Evolutionary conservation across 2,113 vertebrate genomes (phyloP), one percentile per base, ranked within the genome.

Genomic region (Lichenostomus cassidix): DNA sequence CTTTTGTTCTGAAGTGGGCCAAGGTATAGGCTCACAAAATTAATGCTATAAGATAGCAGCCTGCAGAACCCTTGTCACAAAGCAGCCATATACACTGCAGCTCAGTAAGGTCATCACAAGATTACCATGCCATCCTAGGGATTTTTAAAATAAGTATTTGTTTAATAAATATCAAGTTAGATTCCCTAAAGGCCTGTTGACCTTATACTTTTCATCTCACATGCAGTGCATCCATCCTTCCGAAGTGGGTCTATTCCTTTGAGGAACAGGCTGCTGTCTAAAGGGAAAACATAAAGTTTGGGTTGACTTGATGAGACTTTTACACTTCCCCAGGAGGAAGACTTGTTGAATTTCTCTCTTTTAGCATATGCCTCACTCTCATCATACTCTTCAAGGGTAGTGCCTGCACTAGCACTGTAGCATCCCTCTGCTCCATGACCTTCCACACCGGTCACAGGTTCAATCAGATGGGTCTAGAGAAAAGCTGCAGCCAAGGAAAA

Each of bases 401-500:
- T 16, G 24, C 27, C n/a, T 63, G 29, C 0, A 0, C 27, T 81
- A 5, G 2, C n/a, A 33, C 24, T 64, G 37, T 41, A 71, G 56
- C 39, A 70, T 67, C 47, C 6, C 39, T 50, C 69, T 21, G 15
- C 29, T 70, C 63, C 50, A 58, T 1, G 0, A 67, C 23, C 21
- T 35, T 42, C 69, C 42, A 27, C 1, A 2, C 52, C 60, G 44
- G 39, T 28, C 52, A 12, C 10, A 16, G n/a, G 27, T 52, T 60
- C 2, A 8, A 39, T 67, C 23, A 68, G 60, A 39, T 11, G 19
- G 60, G 20, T 28, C 62, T 37, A 37, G 49, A 75, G 35, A 82
- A 49, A 91, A 87, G 24, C 33, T 82, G 42, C 60, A 91, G 70
- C 64, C 77, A 74, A 83, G 49, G 70, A 22, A 73, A 90, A 83